A percentile compares a stretch with the other conserved stretches of the same genome.
These are phyloP conservation scores for Ericerus pela DNA, from an alignment of 1,140 invertebrate genomes.

Conservation along the genomic window DNA sequence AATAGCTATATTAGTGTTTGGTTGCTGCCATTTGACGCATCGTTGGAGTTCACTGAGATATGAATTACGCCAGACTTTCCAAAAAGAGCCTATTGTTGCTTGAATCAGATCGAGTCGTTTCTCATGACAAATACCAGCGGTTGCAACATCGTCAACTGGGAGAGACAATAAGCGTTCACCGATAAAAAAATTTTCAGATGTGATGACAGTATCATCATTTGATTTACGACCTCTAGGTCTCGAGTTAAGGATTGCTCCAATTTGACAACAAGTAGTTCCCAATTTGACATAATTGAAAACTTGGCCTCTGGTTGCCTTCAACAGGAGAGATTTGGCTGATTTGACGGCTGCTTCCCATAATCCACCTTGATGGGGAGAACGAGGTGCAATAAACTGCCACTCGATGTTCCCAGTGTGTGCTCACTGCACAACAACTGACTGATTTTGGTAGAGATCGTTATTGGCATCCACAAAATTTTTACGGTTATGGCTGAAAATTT, in stretches of 20 bases:
- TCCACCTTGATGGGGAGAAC: slow-evolving; percentile 17
- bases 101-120: slow-evolving; percentile 19
- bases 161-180: slow-evolving; percentile 16
- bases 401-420: not conserved
- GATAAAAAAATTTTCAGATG: slow-evolving; percentile 26
- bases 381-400: slow-evolving; percentile 3
- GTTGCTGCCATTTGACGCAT: slow-evolving; percentile 23
- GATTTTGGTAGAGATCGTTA: too few relatives aligned
- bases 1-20: slow-evolving; percentile 9
- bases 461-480: slow-evolving; percentile 16
- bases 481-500: slow-evolving; percentile 29
- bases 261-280: slow-evolving; percentile 22
- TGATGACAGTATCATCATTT: slow-evolving; percentile 23
- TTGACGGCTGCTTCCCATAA: slow-evolving; percentile 25
- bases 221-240: slow-evolving; percentile 22
- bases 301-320: slow-evolving; percentile 13
- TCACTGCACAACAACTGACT: not conserved
- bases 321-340: slow-evolving; percentile 19
- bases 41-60: too few relatives aligned
- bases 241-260: slow-evolving; percentile 28
- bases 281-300: slow-evolving; percentile 27
- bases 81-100: slow-evolving; percentile 21
- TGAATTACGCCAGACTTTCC: slow-evolving; percentile 24
- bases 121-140: slow-evolving; percentile 18
- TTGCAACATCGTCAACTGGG: slow-evolving; percentile 2